Base-by-base conservation (phyloP, 2,797 vertebrate species). In the Graptemys geographica region DNA sequence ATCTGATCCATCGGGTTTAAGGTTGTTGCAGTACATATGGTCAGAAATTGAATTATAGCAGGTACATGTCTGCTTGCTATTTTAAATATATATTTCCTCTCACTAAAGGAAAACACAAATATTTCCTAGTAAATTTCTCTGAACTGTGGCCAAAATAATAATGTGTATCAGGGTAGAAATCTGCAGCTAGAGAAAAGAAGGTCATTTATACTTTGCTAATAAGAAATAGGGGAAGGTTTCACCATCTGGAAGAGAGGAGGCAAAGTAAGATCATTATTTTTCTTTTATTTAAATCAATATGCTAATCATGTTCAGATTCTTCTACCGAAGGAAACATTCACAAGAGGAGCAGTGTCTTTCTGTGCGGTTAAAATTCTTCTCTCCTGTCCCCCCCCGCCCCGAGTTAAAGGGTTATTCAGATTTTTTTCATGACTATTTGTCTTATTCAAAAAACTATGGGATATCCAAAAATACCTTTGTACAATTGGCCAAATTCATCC, bases 121-220 rank as follows among this genome's bases (percentile, higher is more conserved):
- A 83, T 55, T 47, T 84, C 56, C 37, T 76, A 85, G 88, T 84
- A 85, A 92, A 81, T 87, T 62, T 92, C 82, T 62, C n/a, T 85
- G 81, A 88, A 92, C 62, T 76, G 62, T 85, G 87, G 69, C 78
- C 78, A 92, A 81, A 88, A 86, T 76, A 90, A 84, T 84, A 90
- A 72, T 81, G 57, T 85, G 33, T 69, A 49, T 62, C 65, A 53
- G 52, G 79, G 69, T 85, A 41, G 69, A 78, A 76, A 89, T 85
- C 51, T 85, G 49, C 28, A 65, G 59, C 19, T 88, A 62, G 90
- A 78, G 72, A 53, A 84, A 85, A 56, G 65, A 81, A 89, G 78
- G 65, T 86, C 87, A 81, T 49, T 80, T 79, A 49, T 92, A 85
- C 81, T 85, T 89, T 85, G 49, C 33, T 49, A 85, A 89, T 62